phyloP scores from a whole-genome alignment of 2,888 invertebrate species.

The Amiota minor region DNA sequence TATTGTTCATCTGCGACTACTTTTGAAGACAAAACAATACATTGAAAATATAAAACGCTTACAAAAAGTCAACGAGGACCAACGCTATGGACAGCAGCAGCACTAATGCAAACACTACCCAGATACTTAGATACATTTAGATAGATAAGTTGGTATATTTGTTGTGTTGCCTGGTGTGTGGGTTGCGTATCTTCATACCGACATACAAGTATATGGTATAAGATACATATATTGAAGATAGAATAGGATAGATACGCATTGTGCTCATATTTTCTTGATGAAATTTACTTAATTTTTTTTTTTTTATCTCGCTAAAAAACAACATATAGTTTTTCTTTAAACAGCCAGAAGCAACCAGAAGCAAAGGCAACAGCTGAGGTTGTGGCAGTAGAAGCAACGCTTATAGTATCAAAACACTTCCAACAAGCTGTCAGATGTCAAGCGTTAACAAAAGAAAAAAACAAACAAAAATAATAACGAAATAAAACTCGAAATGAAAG shows the following conservation, averaged over 20 bases:
- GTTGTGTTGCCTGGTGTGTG: conserved; percentile 16
- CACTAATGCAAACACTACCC: not conserved
- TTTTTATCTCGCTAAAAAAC: not conserved
- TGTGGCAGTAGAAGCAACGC: conserved; percentile 10
- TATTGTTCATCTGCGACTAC: not conserved
- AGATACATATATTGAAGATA: not conserved
- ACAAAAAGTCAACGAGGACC: not conserved
- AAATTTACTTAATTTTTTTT: conserved; percentile 13
- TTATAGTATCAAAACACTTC: conserved; percentile 37
- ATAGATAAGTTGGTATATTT: not conserved
- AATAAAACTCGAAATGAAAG: not conserved
- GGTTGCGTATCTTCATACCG: not conserved
- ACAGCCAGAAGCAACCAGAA: not conserved
- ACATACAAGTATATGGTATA: not conserved
- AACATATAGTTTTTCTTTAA: not conserved
- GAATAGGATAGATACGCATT: not conserved
- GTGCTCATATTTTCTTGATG: conserved; percentile 18
- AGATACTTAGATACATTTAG: not conserved
- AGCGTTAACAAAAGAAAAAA: conserved; percentile 28
- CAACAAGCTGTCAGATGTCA: conserved; percentile 55
- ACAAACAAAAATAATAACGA: not conserved
- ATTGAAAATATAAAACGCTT: not conserved
- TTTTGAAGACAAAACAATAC: not conserved
- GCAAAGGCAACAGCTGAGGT: no score
- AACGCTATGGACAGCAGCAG: not conserved